Evolutionary conservation across 2,888 invertebrate genomes (phyloP).

Genomic region (Chirona hameri): DNA sequence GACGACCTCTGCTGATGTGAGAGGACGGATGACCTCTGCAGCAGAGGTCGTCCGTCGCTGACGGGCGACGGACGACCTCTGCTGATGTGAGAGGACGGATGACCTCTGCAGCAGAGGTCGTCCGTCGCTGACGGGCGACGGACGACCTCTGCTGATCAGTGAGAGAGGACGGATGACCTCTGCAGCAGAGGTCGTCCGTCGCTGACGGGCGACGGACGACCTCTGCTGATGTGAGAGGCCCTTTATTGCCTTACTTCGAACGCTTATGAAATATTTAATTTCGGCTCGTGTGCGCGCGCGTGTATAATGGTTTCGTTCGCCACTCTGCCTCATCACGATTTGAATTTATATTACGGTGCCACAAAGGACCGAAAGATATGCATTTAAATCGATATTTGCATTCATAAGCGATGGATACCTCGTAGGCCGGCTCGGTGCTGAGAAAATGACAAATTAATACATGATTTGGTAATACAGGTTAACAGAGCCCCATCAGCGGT

Average conservation of each 20-base stretch:
- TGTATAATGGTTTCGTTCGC: neutral
- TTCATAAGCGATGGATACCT: neutral
- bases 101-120: too few species aligned
- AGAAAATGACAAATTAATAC: constrained; percentile 12
- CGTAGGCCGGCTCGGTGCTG: neutral
- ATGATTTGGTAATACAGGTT: constrained; percentile 12
- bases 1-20: neutral
- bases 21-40: too few species aligned
- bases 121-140: neutral
- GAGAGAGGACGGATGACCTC: too few species aligned
- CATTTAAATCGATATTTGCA: constrained; percentile 13
- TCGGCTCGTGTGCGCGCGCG: neutral
- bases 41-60: too few species aligned
- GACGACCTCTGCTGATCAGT: neutral
- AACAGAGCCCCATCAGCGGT: constrained; percentile 2
- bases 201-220: neutral
- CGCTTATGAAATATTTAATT: constrained; percentile 24
- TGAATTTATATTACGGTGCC: constrained; percentile 25
- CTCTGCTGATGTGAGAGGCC: neutral
- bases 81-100: neutral
- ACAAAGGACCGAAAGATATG: neutral
- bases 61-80: neutral
- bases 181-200: too few species aligned
- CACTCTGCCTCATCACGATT: neutral
- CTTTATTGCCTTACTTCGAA: constrained; percentile 7